Conservation (phyloP, 64 coral and sea anemone species). For the Montipora capricornis region DNA sequence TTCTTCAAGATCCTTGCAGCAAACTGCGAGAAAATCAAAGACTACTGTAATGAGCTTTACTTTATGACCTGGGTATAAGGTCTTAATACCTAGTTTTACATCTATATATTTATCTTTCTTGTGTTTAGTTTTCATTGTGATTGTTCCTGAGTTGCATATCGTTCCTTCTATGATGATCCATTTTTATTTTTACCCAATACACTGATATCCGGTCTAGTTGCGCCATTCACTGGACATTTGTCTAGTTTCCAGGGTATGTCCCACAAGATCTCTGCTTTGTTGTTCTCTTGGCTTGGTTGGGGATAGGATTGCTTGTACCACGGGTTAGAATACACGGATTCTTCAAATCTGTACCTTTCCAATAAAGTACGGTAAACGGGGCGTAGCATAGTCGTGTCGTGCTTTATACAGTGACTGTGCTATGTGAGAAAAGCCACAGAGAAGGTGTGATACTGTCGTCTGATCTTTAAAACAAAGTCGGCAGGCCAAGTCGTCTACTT, state of each 20-base stretch:
- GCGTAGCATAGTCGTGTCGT: neutral
- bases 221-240: too few relatives aligned
- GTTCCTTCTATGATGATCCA: too few relatives aligned
- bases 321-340: neutral
- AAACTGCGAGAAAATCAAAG: neutral
- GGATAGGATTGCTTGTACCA: neutral
- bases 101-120: neutral
- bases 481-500: neutral
- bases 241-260: too few relatives aligned
- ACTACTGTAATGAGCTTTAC: neutral
- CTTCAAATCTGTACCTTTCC: neutral
- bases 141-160: too few relatives aligned
- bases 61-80: neutral
- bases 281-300: neutral
- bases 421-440: neutral
- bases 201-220: too few relatives aligned
- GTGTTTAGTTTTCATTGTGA: neutral
- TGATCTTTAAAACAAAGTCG: neutral
- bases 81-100: neutral
- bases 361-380: neutral
- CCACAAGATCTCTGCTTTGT: neutral
- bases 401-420: neutral
- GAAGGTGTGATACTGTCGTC: slow-evolving; percentile 16
- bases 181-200: too few relatives aligned
- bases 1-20: neutral